These are phyloP conservation scores for Bombus haemorrhoidalis DNA, from an alignment of 1,140 invertebrate genomes.

Conservation along the genomic window DNA sequence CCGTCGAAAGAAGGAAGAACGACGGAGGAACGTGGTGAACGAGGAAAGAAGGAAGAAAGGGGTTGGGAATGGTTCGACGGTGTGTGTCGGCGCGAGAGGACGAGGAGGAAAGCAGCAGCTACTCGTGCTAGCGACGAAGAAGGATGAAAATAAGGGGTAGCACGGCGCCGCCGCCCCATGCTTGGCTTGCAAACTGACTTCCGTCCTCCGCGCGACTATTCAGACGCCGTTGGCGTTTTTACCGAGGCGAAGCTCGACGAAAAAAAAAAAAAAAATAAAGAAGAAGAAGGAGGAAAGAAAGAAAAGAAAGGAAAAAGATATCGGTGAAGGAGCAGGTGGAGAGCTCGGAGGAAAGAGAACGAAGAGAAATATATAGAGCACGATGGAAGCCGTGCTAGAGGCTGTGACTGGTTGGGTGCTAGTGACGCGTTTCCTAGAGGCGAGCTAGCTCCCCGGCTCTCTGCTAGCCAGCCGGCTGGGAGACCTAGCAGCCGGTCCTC, in stretches of 20 bases:
- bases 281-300: not conserved
- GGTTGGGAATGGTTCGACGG: not conserved
- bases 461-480: constrained; percentile 3
- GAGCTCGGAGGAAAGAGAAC: not conserved
- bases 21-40: not conserved
- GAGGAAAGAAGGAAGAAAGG: not conserved
- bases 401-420: constrained; percentile 22
- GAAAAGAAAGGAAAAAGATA: not conserved
- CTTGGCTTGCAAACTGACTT: constrained; percentile 83
- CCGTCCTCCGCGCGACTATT: constrained; percentile 81
- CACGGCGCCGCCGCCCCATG: constrained; percentile 79
- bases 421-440: constrained; percentile 31
- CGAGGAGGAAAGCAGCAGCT: constrained; percentile 18
- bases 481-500: constrained; percentile 44
- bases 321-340: constrained; percentile 1
- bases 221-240: constrained; percentile 78
- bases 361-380: constrained; percentile 67
- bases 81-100: not conserved
- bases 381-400: constrained; percentile 30
- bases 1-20: constrained; percentile 2
- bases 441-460: constrained; percentile 25
- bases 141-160: constrained; percentile 80
- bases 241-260: constrained; percentile 42
- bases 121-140: constrained; percentile 62
- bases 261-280: constrained; percentile 25